Evolutionary conservation across 2,797 vertebrate species (phyloP), one percentile per base, ranked within the genome.

Genomic region (Myotis daubentonii): DNA sequence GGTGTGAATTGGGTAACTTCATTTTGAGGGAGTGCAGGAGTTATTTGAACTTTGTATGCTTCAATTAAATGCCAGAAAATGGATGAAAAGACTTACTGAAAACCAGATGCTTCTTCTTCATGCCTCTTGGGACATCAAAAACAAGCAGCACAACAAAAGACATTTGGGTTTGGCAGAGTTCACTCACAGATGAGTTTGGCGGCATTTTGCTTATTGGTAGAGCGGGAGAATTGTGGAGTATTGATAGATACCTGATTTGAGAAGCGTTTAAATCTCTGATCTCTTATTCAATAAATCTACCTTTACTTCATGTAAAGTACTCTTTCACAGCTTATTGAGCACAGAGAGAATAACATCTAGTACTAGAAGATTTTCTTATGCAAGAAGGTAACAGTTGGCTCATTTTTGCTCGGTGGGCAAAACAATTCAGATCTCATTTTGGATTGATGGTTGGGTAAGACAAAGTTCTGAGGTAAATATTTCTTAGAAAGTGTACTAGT

Each of bases 91-190:
- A 65, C 71, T 95, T 95, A 95, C 85, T 92, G 93, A 94, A 94
- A 97, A 95, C 90, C 97, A 97, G 95, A 97, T 96, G 97, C 85
- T 93, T 81, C 55, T 87, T 95, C 71, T 80, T 85, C 80, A 10
- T 74, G 74, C 78, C 41, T 92, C 83, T 81, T 44, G 71, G 79
- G 72, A 83, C 19, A 60, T 84, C 88, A 68, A 92, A 93, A 94
- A 83, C 75, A 96, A 96, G 94, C 74, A 94, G 85, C 71, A 90
- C 49, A 91, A 75, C 75, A 94, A 66, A 88, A 96, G 93, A 65
- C 75, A 91, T 85, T 95, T 95, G 81, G 15, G 7, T 80, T 81
- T 93, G 72, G 41, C n/a, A 75, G 83, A 44, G 62, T 86, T 88
- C 57, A 66, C 8, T 36, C 60, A 88, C 16, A 53, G 57, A 57